Conservation (phyloP, 2,113 vertebrate species). For the Odontophorus gujanensis region DNA sequence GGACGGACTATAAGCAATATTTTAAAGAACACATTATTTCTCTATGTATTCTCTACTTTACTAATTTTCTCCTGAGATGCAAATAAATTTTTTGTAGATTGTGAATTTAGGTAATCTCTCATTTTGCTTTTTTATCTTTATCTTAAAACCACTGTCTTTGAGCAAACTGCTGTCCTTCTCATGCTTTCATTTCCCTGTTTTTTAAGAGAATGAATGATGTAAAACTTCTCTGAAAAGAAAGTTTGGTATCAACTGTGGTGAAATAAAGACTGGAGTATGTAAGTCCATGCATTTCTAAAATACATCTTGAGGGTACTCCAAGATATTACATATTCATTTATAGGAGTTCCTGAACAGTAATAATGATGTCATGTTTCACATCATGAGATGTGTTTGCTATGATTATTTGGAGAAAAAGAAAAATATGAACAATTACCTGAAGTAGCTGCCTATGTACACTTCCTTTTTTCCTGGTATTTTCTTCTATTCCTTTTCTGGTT, state of each 20-base stretch:
- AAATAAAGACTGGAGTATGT: neutral
- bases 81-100: neutral
- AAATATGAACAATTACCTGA: neutral
- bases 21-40: neutral
- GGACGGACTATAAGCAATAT: neutral
- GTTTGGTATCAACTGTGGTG: neutral
- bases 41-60: neutral
- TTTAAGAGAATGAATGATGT: neutral
- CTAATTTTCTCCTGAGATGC: neutral
- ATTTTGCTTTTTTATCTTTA: neutral
- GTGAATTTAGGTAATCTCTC: neutral
- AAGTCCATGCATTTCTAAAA: neutral
- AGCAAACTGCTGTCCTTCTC: neutral
- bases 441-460: neutral
- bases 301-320: neutral
- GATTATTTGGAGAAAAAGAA: neutral
- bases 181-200: neutral
- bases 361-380: neutral
- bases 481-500: neutral
- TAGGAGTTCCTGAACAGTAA: neutral
- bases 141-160: neutral
- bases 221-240: neutral
- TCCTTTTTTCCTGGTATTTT: neutral
- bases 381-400: neutral
- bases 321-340: neutral